These are phyloP conservation scores for Rhabdomys pumilio DNA, from an alignment of 2,797 vertebrate species.

Conservation along the genomic window DNA sequence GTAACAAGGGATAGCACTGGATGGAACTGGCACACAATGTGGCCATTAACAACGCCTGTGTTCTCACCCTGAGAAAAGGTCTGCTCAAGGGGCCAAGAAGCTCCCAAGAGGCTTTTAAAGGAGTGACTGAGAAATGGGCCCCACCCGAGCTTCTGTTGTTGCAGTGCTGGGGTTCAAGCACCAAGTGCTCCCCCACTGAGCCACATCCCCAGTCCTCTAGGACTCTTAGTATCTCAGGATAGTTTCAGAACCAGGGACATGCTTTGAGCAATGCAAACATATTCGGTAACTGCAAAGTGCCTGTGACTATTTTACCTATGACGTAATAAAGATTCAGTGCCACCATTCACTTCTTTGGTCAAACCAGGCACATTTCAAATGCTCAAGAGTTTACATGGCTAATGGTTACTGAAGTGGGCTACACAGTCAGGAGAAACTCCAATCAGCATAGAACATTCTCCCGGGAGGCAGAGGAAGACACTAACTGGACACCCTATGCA, in stretches of 20 bases:
- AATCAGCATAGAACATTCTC: neutral
- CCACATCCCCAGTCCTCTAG: neutral
- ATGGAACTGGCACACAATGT: neutral
- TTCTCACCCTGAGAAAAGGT: neutral
- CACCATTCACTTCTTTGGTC: neutral
- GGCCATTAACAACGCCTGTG: neutral
- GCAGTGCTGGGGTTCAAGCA: neutral
- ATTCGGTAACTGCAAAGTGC: neutral
- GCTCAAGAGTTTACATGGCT: neutral
- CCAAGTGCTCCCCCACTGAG: neutral
- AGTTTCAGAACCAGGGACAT: neutral
- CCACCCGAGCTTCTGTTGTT: neutral
- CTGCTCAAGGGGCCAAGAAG: neutral
- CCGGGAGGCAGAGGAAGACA: neutral
- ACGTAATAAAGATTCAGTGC: neutral
- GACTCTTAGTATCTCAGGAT: neutral
- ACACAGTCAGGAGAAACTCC: neutral
- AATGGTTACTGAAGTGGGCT: neutral
- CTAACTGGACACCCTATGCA: too few relatives aligned
- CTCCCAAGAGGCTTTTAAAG: neutral
- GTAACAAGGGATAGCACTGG: fast-evolving
- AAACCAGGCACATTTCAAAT: neutral
- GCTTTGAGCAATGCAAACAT: neutral
- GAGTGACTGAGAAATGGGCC: neutral
- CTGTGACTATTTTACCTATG: neutral